Percentiles rank a stretch among this genome's conserved stretches.
These are phyloP conservation scores for Strigamia transsilvanica DNA, from an alignment of 2,888 invertebrate genomes.

Conservation along the genomic window DNA sequence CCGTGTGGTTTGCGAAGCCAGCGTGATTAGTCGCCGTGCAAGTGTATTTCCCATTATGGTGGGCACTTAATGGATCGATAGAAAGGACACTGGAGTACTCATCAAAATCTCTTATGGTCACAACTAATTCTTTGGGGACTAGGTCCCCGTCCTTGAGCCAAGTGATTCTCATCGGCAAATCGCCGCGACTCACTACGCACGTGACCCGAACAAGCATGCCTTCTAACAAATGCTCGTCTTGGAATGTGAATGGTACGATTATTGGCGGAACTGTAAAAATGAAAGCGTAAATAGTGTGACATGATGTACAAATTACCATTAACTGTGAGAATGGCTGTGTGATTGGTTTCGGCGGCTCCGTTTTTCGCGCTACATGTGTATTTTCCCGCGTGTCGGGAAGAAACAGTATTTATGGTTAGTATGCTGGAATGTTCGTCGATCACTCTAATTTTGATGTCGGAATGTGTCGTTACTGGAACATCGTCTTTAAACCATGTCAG, in stretches of 20 bases:
- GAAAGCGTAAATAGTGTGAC: conserved; percentile 21
- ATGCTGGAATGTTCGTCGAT: conserved; percentile 67
- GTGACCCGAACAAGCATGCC: conserved; percentile 57
- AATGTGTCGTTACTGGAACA: conserved; percentile 62
- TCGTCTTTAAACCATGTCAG: conserved; percentile 69
- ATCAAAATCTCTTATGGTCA: conserved; percentile 59
- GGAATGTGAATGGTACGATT: conserved; percentile 51
- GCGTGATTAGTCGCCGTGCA: conserved; percentile 57
- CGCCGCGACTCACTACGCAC: conserved; percentile 58
- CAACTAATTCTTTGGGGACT: conserved; percentile 57
- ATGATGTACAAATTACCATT: conserved; percentile 61
- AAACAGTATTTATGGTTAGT: conserved; percentile 66
- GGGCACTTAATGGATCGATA: conserved; percentile 61
- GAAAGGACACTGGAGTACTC: conserved; percentile 61
- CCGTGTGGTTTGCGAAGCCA: conserved; percentile 10
- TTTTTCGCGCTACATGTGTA: conserved; percentile 65
- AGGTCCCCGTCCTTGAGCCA: conserved; percentile 62
- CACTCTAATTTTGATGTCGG: conserved; percentile 63
- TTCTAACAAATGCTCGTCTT: conserved; percentile 35
- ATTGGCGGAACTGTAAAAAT: conserved; percentile 51
- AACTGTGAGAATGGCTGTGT: conserved; percentile 63
- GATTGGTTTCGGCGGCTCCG: conserved; percentile 58
- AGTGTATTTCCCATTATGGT: conserved; percentile 63
- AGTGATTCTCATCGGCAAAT: conserved; percentile 62
- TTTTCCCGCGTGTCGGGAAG: conserved; percentile 66